phyloP scores from a whole-genome alignment of 2,888 invertebrate genomes.

The Acleris holmiana region DNA sequence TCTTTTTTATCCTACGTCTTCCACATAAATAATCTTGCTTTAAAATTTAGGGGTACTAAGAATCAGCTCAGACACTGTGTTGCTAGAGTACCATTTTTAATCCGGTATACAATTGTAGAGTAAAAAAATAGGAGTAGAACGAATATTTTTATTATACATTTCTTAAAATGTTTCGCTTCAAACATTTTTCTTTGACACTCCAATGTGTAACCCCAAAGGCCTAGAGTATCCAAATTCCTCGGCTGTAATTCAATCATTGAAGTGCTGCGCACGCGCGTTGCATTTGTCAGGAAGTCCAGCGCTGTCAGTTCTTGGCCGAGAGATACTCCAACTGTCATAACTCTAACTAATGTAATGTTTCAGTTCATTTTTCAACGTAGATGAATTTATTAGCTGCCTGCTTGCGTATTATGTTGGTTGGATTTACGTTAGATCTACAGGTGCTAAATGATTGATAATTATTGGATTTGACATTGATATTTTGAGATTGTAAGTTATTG shows the following conservation, averaged over 20 bases:
- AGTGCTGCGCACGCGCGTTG: slow-evolving; percentile 59
- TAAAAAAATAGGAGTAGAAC: too few relatives aligned
- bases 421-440: not conserved
- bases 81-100: too few relatives aligned
- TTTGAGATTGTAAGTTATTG: too few relatives aligned
- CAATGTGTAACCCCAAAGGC: not conserved
- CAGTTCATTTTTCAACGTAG: slow-evolving; percentile 50
- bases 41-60: too few relatives aligned
- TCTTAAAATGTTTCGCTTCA: too few relatives aligned
- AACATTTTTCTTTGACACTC: not conserved
- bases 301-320: slow-evolving; percentile 70
- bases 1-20: too few relatives aligned
- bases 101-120: too few relatives aligned
- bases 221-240: not conserved
- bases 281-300: slow-evolving; percentile 72
- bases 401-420: not conserved
- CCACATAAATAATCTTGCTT: too few relatives aligned
- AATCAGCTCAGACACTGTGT: too few relatives aligned
- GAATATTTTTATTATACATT: too few relatives aligned
- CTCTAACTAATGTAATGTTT: slow-evolving; percentile 59
- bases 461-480: too few relatives aligned
- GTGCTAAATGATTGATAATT: not conserved
- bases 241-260: slow-evolving; percentile 42
- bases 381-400: slow-evolving; percentile 43
- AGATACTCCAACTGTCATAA: slow-evolving; percentile 70